A percentile compares a stretch with the other conserved stretches of the same genome.
Conservation (phyloP, 2,888 invertebrate species). For the Athalia rosae region DNA sequence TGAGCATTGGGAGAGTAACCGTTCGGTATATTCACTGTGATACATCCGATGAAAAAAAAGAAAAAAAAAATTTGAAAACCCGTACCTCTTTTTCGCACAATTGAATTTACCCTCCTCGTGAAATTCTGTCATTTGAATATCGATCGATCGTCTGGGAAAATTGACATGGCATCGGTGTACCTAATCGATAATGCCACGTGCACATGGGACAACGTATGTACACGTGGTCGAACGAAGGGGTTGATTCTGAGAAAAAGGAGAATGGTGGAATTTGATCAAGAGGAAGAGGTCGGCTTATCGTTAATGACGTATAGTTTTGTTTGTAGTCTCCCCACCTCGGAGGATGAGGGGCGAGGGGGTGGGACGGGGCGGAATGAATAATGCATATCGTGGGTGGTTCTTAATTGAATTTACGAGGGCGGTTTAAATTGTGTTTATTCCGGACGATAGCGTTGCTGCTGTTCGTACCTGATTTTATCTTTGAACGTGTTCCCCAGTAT, state of each 20-base stretch:
- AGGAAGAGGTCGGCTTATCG: conserved; percentile 42
- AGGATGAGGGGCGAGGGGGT: background rate
- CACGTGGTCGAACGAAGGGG: background rate
- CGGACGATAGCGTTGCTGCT: conserved; percentile 38
- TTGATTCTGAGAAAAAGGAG: background rate
- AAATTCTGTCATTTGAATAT: no score
- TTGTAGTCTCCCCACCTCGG: conserved; percentile 23
- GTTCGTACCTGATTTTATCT: conserved; percentile 44
- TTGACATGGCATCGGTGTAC: no score
- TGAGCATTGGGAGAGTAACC: background rate
- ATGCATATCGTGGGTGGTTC: conserved; percentile 46
- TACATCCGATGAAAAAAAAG: no score
- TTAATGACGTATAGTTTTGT: conserved; percentile 49
- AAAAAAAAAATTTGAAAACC: no score
- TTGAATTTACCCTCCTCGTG: no score
- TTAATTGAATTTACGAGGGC: conserved; percentile 49
- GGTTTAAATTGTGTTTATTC: conserved; percentile 48
- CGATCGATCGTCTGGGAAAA: no score
- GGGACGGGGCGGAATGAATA: conserved; percentile 42
- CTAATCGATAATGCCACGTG: no score
- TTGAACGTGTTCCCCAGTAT: conserved; percentile 41
- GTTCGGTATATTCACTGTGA: no score
- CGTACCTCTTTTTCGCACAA: no score
- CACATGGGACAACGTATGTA: background rate
- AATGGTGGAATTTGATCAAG: background rate